These are phyloP conservation scores for Brachyhypopomus gauderio DNA, from an alignment of 2,113 vertebrate species.

Conservation along the genomic window DNA sequence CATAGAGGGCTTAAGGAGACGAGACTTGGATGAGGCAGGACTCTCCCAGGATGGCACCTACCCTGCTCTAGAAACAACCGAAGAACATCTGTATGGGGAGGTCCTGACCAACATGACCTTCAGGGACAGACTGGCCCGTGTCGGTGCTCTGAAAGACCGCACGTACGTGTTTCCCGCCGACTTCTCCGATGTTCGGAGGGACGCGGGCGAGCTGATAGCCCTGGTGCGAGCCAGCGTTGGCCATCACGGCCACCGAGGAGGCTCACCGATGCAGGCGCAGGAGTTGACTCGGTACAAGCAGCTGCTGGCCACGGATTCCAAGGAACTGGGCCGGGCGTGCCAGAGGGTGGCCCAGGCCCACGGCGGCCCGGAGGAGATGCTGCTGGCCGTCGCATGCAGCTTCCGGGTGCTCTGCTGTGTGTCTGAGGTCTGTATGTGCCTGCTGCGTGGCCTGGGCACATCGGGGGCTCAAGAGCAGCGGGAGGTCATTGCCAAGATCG, in stretches of 20 bases:
- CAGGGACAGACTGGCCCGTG: conserved; percentile 79
- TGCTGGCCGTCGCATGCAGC: conserved; percentile 91
- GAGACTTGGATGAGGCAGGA: conserved; percentile 52
- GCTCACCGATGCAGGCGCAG: conserved; percentile 78
- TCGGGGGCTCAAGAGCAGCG: conserved; percentile 84
- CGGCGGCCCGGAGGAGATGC: conserved; percentile 91
- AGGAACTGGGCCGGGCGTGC: conserved; percentile 93
- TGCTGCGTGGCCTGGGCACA: conserved; percentile 86
- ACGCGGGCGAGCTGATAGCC: conserved; percentile 91
- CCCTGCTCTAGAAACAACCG: conserved; percentile 53
- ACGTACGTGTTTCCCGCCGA: conserved; percentile 86
- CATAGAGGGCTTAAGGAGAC: conserved; percentile 67
- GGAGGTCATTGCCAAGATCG: conserved; percentile 92
- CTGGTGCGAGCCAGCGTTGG: conserved; percentile 87
- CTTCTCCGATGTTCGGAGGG: conserved; percentile 87
- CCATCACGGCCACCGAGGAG: conserved; percentile 72
- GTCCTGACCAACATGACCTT: conserved; percentile 85
- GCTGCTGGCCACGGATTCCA: conserved; percentile 90
- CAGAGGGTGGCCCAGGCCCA: conserved; percentile 92
- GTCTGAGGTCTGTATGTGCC: conserved; percentile 95
- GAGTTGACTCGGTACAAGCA: conserved; percentile 91
- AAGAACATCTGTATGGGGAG: conserved; percentile 74
- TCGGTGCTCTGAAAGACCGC: conserved; percentile 87
- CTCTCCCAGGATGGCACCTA: conserved; percentile 56
- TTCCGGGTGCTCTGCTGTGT: conserved; percentile 98